Percentiles rank a stretch among this genome's conserved stretches.
Evolutionary conservation across 2,113 vertebrate genomes (phyloP).

Genomic region (Danio rerio): GRCz12tu NC_133189.1:21312001-21312500

Average conservation of each 20-base stretch:
- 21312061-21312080: slow-evolving; percentile 29
- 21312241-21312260: background rate
- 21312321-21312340: too few relatives aligned
- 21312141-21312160: background rate
- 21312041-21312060: slow-evolving; percentile 19
- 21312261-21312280: background rate
- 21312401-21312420: too few relatives aligned
- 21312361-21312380: too few relatives aligned
- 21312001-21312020: slow-evolving; percentile 30
- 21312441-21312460: too few relatives aligned
- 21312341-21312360: too few relatives aligned
- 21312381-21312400: too few relatives aligned
- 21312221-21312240: background rate
- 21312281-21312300: background rate
- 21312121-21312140: slow-evolving; percentile 47
- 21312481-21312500: too few relatives aligned
- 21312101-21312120: slow-evolving; percentile 45
- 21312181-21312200: background rate
- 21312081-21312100: background rate
- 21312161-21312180: background rate
- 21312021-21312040: slow-evolving; percentile 25
- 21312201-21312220: background rate
- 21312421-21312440: too few relatives aligned
- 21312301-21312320: too few relatives aligned
- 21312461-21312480: too few relatives aligned